Percentiles rank a stretch among this genome's conserved stretches.
Evolutionary conservation across 2,888 invertebrate species (phyloP).

Genomic region (Trisateles emortualis): DNA sequence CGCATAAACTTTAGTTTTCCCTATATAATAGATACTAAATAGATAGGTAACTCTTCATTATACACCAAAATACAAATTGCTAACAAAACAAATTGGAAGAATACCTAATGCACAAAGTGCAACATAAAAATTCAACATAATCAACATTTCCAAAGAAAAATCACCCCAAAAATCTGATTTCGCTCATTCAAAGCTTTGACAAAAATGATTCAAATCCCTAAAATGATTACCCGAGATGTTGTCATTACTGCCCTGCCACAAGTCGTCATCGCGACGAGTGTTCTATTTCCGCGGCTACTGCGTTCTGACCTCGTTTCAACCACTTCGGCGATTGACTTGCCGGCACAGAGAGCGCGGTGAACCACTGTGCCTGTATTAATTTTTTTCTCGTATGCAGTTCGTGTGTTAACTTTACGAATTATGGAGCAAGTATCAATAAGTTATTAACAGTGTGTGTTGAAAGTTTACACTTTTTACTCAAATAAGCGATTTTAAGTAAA

Average conservation of each 20-base stretch:
- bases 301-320: slow-evolving; percentile 59
- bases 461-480: too few species aligned
- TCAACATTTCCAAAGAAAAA: too few species aligned
- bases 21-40: too few species aligned
- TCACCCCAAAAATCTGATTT: not conserved
- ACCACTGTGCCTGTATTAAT: slow-evolving; percentile 38
- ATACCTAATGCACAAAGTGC: too few species aligned
- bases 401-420: slow-evolving; percentile 4
- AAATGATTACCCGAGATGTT: slow-evolving; percentile 30
- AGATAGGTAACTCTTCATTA: too few species aligned
- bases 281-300: slow-evolving; percentile 53
- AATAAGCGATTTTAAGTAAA: too few species aligned
- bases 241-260: slow-evolving; percentile 29
- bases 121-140: too few species aligned
- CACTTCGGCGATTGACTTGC: slow-evolving; percentile 72
- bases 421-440: not conserved
- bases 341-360: slow-evolving; percentile 25
- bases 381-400: slow-evolving; percentile 14
- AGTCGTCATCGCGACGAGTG: slow-evolving; percentile 49
- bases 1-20: too few species aligned
- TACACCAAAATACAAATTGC: too few species aligned
- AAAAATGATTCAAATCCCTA: not conserved
- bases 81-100: too few species aligned
- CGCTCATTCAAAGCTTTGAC: not conserved
- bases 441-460: too few species aligned